These are phyloP conservation scores for Notarius lentiginosus DNA, from an alignment of 2,113 vertebrate species.

Conservation along the genomic window DNA sequence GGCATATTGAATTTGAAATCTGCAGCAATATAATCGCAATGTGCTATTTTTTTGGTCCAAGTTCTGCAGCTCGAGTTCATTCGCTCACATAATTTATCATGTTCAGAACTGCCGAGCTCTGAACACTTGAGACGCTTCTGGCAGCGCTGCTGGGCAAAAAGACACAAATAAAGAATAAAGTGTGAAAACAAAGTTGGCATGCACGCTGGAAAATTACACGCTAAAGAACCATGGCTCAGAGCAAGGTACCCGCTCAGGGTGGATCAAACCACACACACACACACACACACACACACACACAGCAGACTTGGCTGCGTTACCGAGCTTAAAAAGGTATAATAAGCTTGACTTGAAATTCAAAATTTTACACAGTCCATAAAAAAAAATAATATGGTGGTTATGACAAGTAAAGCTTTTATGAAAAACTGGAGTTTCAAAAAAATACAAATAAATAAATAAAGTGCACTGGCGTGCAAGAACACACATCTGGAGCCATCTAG, in stretches of 20 bases:
- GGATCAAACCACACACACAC: conserved; percentile 11
- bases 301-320: background rate
- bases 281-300: background rate
- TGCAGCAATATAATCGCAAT: background rate
- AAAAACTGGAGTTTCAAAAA: background rate
- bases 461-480: background rate
- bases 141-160: conserved; percentile 6
- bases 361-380: conserved; percentile 11
- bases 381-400: background rate
- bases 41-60: background rate
- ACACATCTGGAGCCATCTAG: conserved; percentile 26
- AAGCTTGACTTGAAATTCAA: background rate
- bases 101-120: conserved; percentile 2
- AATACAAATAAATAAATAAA: background rate
- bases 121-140: conserved; percentile 20
- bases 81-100: background rate
- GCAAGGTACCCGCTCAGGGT: conserved; percentile 15
- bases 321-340: background rate
- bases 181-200: conserved; percentile 41
- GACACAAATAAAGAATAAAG: conserved; percentile 29
- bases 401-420: background rate
- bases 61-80: background rate
- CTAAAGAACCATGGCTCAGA: conserved; percentile 31
- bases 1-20: background rate
- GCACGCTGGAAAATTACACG: conserved; percentile 29